Percentiles rank a stretch among this genome's conserved stretches.
Evolutionary conservation across 2,113 vertebrate species (phyloP).

Genomic region (Austrofundulus limnaeus): DNA sequence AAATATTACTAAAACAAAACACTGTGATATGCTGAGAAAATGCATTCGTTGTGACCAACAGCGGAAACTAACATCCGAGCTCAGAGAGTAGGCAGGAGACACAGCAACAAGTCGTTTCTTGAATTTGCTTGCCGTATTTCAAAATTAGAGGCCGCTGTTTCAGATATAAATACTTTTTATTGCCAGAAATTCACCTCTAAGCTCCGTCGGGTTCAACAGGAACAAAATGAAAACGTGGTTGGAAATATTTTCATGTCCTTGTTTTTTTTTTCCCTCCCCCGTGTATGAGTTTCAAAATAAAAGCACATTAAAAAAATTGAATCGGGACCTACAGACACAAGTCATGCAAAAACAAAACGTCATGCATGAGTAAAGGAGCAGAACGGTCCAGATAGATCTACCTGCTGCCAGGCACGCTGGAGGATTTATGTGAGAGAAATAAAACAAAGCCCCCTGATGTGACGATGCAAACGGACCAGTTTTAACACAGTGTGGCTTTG

Average conservation of each 20-base stretch:
- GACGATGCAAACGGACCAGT: not conserved
- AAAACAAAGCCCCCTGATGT: constrained; percentile 5
- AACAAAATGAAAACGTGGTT: no score
- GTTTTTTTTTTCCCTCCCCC: no score
- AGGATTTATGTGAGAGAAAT: constrained; percentile 10
- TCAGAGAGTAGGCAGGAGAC: no score
- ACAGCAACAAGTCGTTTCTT: no score
- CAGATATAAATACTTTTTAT: not conserved
- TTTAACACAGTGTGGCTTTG: not conserved
- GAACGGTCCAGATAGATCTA: not conserved
- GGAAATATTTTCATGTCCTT: no score
- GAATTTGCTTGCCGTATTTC: not conserved
- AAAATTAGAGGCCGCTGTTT: not conserved
- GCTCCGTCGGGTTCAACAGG: not conserved
- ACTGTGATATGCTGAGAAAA: no score
- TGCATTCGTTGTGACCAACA: no score
- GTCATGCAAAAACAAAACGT: constrained; percentile 20
- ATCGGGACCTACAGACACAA: not conserved
- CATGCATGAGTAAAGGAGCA: constrained; percentile 35
- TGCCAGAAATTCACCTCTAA: not conserved
- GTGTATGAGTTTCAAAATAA: no score
- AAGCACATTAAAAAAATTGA: constrained; percentile 1
- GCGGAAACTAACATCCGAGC: no score
- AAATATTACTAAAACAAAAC: no score
- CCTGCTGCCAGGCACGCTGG: not conserved